Conservation (phyloP, 2,888 invertebrate genomes). For the Petrophora chlorosata region DNA sequence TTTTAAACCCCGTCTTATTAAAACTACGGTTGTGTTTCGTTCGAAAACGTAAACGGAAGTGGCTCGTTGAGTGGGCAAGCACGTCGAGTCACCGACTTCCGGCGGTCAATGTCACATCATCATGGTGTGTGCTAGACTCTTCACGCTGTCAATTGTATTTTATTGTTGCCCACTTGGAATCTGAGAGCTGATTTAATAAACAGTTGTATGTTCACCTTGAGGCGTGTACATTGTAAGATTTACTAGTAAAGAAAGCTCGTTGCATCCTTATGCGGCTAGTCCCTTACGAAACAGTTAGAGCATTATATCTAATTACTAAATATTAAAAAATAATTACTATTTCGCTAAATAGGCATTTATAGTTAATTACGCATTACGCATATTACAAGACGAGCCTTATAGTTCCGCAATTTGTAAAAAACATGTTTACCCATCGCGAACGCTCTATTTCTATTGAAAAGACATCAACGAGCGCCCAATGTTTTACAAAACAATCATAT, state of each 20-base stretch:
- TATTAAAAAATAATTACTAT: too few relatives aligned
- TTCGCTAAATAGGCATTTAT: too few relatives aligned
- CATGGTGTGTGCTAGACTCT: constrained; percentile 27
- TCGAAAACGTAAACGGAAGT: constrained; percentile 53
- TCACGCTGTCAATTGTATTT: constrained; percentile 37
- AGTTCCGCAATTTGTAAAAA: background rate
- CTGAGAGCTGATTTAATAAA: constrained; percentile 7
- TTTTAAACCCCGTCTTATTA: constrained; percentile 13
- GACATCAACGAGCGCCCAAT: constrained; percentile 55
- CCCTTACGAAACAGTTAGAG: too few relatives aligned
- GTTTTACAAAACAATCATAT: too few relatives aligned
- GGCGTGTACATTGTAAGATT: background rate
- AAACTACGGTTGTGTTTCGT: constrained; percentile 32
- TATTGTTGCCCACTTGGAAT: constrained; percentile 26
- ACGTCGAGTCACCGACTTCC: constrained; percentile 67
- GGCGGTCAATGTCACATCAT: constrained; percentile 63
- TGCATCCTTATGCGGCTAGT: too few relatives aligned
- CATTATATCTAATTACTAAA: too few relatives aligned
- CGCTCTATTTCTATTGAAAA: constrained; percentile 41
- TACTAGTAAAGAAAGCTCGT: background rate
- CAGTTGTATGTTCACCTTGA: constrained; percentile 12
- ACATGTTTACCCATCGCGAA: background rate
- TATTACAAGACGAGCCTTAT: too few relatives aligned
- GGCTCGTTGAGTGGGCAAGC: constrained; percentile 63
- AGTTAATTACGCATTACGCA: too few relatives aligned